These are phyloP conservation scores for Scomber colias DNA, from an alignment of 2,113 vertebrate genomes.

Conservation along the genomic window DNA sequence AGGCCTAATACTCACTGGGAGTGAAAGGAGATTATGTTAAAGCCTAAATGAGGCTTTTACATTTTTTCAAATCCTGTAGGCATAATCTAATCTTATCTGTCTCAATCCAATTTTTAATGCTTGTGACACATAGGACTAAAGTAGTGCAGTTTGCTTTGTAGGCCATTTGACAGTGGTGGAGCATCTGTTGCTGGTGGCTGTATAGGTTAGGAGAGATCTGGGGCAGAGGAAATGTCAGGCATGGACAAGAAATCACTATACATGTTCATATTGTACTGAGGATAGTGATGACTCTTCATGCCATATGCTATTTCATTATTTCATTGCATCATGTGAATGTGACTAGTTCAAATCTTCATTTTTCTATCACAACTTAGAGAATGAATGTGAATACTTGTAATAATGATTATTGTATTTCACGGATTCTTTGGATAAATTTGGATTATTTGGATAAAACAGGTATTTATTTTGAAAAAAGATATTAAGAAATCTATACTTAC, in stretches of 20 bases:
- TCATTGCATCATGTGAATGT: neutral
- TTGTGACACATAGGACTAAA: constrained; percentile 95
- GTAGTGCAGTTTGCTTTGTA: constrained; percentile 89
- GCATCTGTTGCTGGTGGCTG: constrained; percentile 88
- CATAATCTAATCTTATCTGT: constrained; percentile 98
- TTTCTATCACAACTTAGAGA: no score
- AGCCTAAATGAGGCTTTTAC: constrained; percentile 95
- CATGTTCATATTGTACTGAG: neutral
- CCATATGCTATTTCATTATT: neutral
- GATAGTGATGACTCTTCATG: neutral
- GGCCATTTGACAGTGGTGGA: constrained; percentile 88
- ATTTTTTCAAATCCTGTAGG: constrained; percentile 92
- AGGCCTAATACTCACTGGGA: constrained; percentile 88
- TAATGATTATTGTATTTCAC: no score
- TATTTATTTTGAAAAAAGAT: no score
- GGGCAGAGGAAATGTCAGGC: constrained; percentile 33
- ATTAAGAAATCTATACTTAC: no score
- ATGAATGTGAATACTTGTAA: no score
- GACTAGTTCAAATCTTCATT: neutral
- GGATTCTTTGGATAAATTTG: no score
- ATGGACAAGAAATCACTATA: neutral
- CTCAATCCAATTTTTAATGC: constrained; percentile 99
- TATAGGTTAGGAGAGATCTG: constrained; percentile 50
- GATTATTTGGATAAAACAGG: no score
- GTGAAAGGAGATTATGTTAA: constrained; percentile 95